These are phyloP conservation scores for Scolopax mira DNA, from an alignment of 2,113 vertebrate species.

Conservation along the genomic window DNA sequence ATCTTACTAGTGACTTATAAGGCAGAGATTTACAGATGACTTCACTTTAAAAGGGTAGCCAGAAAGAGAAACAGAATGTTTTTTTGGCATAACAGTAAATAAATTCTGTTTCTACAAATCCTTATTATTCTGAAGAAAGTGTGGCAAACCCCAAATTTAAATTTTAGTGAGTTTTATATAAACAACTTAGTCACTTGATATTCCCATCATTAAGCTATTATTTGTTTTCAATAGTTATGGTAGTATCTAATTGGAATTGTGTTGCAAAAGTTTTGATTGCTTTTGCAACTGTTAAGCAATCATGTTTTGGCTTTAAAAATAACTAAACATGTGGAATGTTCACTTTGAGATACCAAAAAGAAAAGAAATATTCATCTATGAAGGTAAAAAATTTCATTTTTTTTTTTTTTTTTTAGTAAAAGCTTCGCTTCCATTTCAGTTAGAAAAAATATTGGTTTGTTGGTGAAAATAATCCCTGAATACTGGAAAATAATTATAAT, in stretches of 20 bases:
- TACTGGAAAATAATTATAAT: not conserved
- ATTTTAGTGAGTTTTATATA: not conserved
- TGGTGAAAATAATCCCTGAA: not conserved
- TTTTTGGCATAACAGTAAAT: not conserved
- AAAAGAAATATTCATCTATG: not conserved
- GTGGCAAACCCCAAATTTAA: not conserved
- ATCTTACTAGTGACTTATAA: not conserved
- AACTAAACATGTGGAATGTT: not conserved
- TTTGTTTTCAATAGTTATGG: not conserved
- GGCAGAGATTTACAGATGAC: not conserved
- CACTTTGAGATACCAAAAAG: not conserved
- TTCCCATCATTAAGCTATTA: not conserved
- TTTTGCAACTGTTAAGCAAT: not conserved
- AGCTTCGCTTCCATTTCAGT: not conserved
- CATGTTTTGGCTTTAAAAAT: not conserved
- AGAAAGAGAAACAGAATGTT: not conserved
- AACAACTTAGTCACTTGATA: not conserved
- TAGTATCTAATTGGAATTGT: not conserved
- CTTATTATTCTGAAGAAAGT: not conserved
- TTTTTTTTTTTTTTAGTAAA: not conserved
- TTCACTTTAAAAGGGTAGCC: not conserved
- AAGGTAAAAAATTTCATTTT: not conserved
- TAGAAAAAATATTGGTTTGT: not conserved
- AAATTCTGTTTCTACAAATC: not conserved
- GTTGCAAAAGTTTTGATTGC: not conserved